Evolutionary conservation across 2,888 invertebrate species (phyloP).

Genomic region (Pyrrhia umbra): DNA sequence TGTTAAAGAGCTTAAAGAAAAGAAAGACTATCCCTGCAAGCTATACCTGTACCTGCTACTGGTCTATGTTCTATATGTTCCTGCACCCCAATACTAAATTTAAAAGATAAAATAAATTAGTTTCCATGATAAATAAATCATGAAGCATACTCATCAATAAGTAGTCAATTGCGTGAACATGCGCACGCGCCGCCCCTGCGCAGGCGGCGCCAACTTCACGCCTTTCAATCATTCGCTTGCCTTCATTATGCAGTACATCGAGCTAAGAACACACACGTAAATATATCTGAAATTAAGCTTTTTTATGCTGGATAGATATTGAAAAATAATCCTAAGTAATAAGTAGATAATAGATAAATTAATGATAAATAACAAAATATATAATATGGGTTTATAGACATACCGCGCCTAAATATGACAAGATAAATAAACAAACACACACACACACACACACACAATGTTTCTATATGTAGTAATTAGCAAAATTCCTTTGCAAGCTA

Average conservation of each 20-base stretch:
- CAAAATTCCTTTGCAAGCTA: too few species aligned
- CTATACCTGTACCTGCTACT: too few species aligned
- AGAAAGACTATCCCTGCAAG: too few species aligned
- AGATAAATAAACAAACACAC: too few species aligned
- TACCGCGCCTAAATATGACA: too few species aligned
- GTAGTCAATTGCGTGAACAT: constrained; percentile 57
- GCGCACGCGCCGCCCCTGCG: constrained; percentile 71
- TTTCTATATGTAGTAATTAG: too few species aligned
- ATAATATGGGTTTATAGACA: neutral
- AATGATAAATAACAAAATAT: neutral
- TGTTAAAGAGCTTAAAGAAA: too few species aligned
- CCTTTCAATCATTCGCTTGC: constrained; percentile 66
- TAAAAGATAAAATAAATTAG: neutral
- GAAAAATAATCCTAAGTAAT: neutral
- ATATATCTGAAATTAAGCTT: constrained; percentile 16
- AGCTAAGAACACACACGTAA: constrained; percentile 21
- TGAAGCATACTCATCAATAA: constrained; percentile 34
- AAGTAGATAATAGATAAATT: neutral
- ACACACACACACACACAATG: too few species aligned
- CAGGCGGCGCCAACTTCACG: constrained; percentile 67
- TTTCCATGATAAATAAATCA: constrained; percentile 41
- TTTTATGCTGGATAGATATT: neutral
- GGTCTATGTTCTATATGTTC: too few species aligned
- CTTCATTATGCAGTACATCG: constrained; percentile 42
- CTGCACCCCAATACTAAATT: neutral